Base-by-base conservation (phyloP, 1,140 invertebrate genomes). In the Physella acuta region DNA sequence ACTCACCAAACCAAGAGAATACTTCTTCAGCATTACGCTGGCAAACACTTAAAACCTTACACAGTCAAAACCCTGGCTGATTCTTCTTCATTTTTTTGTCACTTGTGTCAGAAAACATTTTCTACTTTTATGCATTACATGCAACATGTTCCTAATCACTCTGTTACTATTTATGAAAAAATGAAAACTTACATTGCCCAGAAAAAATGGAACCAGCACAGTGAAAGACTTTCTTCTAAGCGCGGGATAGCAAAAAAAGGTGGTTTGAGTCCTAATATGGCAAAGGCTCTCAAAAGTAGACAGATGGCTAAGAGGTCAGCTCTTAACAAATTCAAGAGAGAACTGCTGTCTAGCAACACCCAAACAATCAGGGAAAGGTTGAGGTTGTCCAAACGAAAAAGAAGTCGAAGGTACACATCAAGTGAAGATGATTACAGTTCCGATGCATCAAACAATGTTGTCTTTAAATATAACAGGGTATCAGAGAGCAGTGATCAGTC, bases 51-150 rank as follows among this genome's bases (percentile, higher is more conserved):
- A 20, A 49, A 73, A 28, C 64, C 65, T 24, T 71, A 73, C 55
- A 73, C 72, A 3, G 26, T 68, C 28, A 58, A 68, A n/a, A 71
- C 31, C 11, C 20, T 58, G 3, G 31, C 63, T 3, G 66, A 73
- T 26, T 53, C 51, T 2, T 58, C 69, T 14, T 71, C 55, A 0
- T 73, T 64, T 30, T 51, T 69, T 44, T 73, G 72, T 37, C 72
- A 73, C 34, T n/a, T 73, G 28, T 73, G 72, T 37, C 64, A 73
- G 52, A 68, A 59, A 36, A 49, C 28, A 3, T 73, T 71, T 39
- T 51, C 64, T 36, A 67, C 39, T 28, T 73, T 64, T 51, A 55
- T 37, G 20, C 59, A 52, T 0, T 73, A 71, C 55, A 64, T 73
- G 59, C 31, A 61, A 1, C 72, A 73, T 69, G 64, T 71, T 5